Conservation (phyloP, 1,140 invertebrate genomes). For the Zaprionus nigranus region DNA sequence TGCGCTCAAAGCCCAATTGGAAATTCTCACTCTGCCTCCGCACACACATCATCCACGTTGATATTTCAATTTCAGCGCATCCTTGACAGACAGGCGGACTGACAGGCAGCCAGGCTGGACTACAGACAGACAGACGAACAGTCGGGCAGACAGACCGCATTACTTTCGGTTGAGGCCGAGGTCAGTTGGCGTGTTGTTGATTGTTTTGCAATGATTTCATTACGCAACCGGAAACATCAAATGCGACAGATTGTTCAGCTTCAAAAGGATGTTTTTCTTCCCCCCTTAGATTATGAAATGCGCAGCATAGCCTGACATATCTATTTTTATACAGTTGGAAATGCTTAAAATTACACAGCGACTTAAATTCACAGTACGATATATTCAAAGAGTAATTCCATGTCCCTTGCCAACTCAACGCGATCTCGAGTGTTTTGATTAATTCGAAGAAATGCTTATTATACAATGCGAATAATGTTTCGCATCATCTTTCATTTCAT, state of each 20-base stretch:
- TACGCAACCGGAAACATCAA: conserved; percentile 36
- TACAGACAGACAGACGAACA: conserved; percentile 22
- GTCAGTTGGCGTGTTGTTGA: conserved; percentile 16
- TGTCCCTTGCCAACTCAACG: no score
- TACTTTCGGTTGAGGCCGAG: conserved; percentile 23
- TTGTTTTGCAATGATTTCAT: conserved; percentile 41
- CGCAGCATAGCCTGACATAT: background rate
- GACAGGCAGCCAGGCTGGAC: background rate
- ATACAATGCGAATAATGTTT: conserved; percentile 24
- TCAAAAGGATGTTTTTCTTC: conserved; percentile 6
- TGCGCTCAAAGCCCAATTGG: conserved; percentile 49
- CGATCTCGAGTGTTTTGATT: conserved; percentile 7
- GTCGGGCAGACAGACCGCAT: conserved; percentile 5
- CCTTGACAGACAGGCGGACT: conserved; percentile 34
- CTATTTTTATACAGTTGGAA: background rate
- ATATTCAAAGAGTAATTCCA: background rate
- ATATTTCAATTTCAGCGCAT: conserved; percentile 63
- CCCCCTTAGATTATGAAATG: no score
- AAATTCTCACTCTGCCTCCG: conserved; percentile 45
- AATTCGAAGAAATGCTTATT: conserved; percentile 27
- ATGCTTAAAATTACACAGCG: background rate
- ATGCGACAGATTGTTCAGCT: background rate
- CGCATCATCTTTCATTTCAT: conserved; percentile 39
- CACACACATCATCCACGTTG: conserved; percentile 34
- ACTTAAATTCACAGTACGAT: background rate